These are phyloP conservation scores for Hemichromis elongatus DNA, from an alignment of 2,113 vertebrate species.

Conservation along the genomic window DNA sequence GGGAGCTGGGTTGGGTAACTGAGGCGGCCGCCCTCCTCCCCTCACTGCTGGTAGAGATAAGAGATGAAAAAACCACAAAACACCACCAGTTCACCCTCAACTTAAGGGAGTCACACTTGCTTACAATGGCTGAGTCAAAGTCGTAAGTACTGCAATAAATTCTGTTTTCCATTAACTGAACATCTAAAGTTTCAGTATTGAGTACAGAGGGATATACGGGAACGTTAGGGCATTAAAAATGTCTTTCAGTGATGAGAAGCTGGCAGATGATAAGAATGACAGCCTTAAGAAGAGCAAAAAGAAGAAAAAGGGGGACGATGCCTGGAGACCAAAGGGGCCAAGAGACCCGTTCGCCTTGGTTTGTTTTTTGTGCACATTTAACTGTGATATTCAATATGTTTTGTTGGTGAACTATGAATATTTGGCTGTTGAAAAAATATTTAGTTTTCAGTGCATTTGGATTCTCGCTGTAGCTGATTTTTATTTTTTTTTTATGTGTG, in stretches of 20 bases:
- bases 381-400: not conserved
- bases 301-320: slow-evolving; percentile 82
- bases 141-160: slow-evolving; percentile 22
- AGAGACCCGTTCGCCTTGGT: slow-evolving; percentile 83
- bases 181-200: not conserved
- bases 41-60: slow-evolving; percentile 66
- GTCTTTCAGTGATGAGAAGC: slow-evolving; percentile 74
- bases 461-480: not conserved
- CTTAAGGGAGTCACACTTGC: not conserved
- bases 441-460: not conserved
- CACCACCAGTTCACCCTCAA: not conserved
- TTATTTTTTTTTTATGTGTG: not conserved
- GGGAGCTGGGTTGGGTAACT: slow-evolving; percentile 42
- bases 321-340: slow-evolving; percentile 76
- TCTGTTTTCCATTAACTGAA: not conserved
- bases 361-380: slow-evolving; percentile 7
- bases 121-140: slow-evolving; percentile 33
- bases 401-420: not conserved
- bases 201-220: not conserved
- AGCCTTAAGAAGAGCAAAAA: slow-evolving; percentile 83
- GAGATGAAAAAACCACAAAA: slow-evolving; percentile 41
- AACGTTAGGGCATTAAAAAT: not conserved
- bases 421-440: not conserved
- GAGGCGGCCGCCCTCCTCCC: slow-evolving; percentile 40
- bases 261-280: slow-evolving; percentile 71